Base-by-base conservation (phyloP, 2,888 invertebrate species). In the Magallana nippona region DNA sequence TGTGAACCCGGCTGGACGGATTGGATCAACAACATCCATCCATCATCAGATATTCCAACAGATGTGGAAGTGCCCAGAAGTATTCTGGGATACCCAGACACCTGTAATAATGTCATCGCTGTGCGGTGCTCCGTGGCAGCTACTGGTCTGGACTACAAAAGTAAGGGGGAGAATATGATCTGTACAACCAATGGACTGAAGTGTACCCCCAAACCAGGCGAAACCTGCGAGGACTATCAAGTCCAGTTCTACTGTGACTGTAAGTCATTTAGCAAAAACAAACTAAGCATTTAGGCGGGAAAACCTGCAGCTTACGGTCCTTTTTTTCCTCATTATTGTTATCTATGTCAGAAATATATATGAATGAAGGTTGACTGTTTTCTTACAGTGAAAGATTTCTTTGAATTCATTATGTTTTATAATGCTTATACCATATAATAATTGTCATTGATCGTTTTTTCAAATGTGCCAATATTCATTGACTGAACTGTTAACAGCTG, bases 151-250 rank as follows among this genome's bases (percentile, higher is more conserved):
- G 82, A 87, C 11, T 92, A 88, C 82, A 87, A 85, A 5, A 84
- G 83, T 3, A 90, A 91, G 10, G 91, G 91, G 17, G 92, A 93
- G 83, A 88, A 89, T 80, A 90, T 91, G 1, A 86, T 82, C 15
- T 93, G 93, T 85, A 90, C 92, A 82, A 92, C 97, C 84, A 95
- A 95, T 17, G 98, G 98, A 0, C 95, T 98, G 0, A 94, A 96
- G 8, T 98, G 98, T 92, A 94, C 93, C 83, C 94, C 92, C 83
- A 89, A 88, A 5, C 87, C 88, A 8, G 87, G 88, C 44, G 88
- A 90, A 83, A 88, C 81, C 15, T 94, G 94, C 85, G 83, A 89
- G 15, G 93, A 94, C 83, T 94, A 93, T 85, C 91, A 93, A 88
- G 89, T 93, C 55, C 84, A 91, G 60, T 93, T 92, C 87, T 93